Evolutionary conservation across 2,888 invertebrate species (phyloP).

Genomic region (Choristoneura rosaceana): DNA sequence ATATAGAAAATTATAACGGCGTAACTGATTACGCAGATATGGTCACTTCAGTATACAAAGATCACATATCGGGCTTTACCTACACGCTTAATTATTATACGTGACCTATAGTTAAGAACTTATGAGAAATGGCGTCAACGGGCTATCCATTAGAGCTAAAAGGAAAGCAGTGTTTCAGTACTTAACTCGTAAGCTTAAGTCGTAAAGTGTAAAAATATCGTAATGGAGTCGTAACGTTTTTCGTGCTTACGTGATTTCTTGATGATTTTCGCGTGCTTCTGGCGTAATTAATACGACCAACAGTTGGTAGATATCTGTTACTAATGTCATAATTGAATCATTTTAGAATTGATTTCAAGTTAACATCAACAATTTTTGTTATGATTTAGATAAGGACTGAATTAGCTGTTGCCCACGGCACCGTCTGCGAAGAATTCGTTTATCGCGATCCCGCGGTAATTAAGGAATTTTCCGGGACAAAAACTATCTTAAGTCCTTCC

Average conservation of each 20-base stretch:
- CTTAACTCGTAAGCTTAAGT: not conserved
- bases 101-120: constrained; percentile 1
- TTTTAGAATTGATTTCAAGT: constrained; percentile 8
- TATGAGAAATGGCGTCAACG: not conserved
- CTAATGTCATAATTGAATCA: constrained; percentile 2
- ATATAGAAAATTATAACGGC: constrained; percentile 33
- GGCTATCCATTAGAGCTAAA: constrained; percentile 13
- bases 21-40: constrained; percentile 35
- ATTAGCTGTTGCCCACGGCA: not conserved
- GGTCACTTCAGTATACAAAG: constrained; percentile 10
- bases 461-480: too few species aligned
- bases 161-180: constrained; percentile 15
- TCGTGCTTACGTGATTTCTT: not conserved
- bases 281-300: not conserved
- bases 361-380: constrained; percentile 10
- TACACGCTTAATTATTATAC: not conserved
- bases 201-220: constrained; percentile 22
- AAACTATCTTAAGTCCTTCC: too few species aligned
- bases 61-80: not conserved
- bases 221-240: constrained; percentile 14
- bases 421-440: too few species aligned
- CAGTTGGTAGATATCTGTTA: not conserved
- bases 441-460: too few species aligned
- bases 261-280: constrained; percentile 14
- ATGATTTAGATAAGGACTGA: not conserved